A percentile compares a stretch with the other conserved stretches of the same genome.
phyloP scores from a whole-genome alignment of 2,113 vertebrate species.

The Microtus montanus region DNA sequence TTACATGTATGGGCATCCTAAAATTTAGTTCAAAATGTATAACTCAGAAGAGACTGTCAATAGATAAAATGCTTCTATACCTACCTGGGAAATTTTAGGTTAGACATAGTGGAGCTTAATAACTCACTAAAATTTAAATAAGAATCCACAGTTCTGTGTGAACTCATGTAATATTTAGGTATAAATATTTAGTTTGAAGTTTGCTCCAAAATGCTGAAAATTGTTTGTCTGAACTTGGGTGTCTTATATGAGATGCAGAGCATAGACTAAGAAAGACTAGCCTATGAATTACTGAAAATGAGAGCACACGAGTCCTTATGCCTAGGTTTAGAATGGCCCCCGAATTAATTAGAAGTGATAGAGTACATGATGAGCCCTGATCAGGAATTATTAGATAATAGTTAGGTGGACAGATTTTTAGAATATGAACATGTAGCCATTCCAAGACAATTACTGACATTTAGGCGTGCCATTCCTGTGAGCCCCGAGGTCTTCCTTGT shows the following conservation, averaged over 20 bases:
- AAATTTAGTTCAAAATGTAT: conserved; percentile 50
- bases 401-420: neutral
- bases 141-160: neutral
- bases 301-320: neutral
- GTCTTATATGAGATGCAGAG: conserved; percentile 39
- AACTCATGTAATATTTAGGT: conserved; percentile 29
- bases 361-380: neutral
- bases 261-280: conserved; percentile 20
- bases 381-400: conserved; percentile 30
- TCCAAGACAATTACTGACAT: conserved; percentile 12
- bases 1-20: conserved; percentile 26
- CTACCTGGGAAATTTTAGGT: conserved; percentile 40
- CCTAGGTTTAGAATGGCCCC: conserved; percentile 16
- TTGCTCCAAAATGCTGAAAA: neutral
- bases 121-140: conserved; percentile 45
- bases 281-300: conserved; percentile 21
- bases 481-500: neutral
- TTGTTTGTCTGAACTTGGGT: conserved; percentile 45
- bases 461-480: conserved; percentile 4
- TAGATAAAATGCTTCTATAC: conserved; percentile 50
- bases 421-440: neutral
- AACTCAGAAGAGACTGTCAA: conserved; percentile 15
- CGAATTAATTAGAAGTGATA: conserved; percentile 21
- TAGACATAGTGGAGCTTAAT: conserved; percentile 25
- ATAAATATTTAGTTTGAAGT: conserved; percentile 45